Evolutionary conservation across 2,888 invertebrate species (phyloP).

Genomic region (Orgyia antiqua): DNA sequence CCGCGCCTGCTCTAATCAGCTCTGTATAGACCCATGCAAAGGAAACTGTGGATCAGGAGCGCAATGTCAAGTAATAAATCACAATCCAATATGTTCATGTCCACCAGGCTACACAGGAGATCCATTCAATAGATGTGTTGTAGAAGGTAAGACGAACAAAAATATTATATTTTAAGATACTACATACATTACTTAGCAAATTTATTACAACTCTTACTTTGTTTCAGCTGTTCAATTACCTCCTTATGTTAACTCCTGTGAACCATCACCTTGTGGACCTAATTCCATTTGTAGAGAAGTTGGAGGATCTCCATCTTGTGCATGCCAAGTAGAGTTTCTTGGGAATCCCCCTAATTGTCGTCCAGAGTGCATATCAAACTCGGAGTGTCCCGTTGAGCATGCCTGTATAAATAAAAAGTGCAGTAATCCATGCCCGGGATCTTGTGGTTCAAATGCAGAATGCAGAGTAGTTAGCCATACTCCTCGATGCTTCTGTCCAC

Average conservation of each 20-base stretch:
- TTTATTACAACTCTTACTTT: too few relatives aligned
- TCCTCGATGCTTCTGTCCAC: slow-evolving; percentile 84
- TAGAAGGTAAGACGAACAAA: slow-evolving; percentile 68
- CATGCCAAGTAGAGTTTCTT: slow-evolving; percentile 82
- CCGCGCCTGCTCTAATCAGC: slow-evolving; percentile 83
- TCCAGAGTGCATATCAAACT: slow-evolving; percentile 85
- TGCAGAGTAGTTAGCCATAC: slow-evolving; percentile 86
- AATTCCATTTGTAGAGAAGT: slow-evolving; percentile 81
- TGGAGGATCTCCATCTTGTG: slow-evolving; percentile 82
- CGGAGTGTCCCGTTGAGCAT: slow-evolving; percentile 82
- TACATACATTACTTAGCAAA: background rate
- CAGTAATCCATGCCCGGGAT: slow-evolving; percentile 84
- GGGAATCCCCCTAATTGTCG: slow-evolving; percentile 85
- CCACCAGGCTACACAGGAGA: slow-evolving; percentile 82
- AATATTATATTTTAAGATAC: background rate
- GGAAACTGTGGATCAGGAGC: slow-evolving; percentile 85
- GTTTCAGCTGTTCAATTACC: slow-evolving; percentile 45
- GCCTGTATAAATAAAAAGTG: slow-evolving; percentile 87
- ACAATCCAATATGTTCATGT: slow-evolving; percentile 85
- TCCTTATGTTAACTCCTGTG: slow-evolving; percentile 76
- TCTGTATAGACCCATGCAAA: slow-evolving; percentile 85
- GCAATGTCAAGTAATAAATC: slow-evolving; percentile 84
- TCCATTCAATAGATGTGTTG: slow-evolving; percentile 82
- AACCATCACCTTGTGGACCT: slow-evolving; percentile 87
- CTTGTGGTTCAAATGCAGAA: slow-evolving; percentile 84